Percentiles rank a stretch among this genome's conserved stretches.
Conservation (phyloP, 1,140 invertebrate species). For the Tetranychus urticae region DNA sequence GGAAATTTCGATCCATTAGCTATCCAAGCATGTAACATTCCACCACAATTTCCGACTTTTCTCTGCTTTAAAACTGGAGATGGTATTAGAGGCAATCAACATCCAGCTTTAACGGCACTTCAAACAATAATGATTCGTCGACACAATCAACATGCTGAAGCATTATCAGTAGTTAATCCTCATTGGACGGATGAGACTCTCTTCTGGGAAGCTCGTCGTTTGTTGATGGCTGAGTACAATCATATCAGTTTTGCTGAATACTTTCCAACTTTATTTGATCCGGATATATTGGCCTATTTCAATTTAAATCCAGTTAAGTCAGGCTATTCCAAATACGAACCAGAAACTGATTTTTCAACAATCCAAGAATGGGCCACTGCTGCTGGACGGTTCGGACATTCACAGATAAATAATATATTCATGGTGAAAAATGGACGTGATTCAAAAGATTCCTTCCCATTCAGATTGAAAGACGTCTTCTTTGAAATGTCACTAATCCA, state of each 20-base stretch:
- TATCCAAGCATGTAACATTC: neutral
- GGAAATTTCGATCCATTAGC: neutral
- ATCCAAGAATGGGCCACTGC: conserved; percentile 37
- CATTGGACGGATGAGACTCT: conserved; percentile 26
- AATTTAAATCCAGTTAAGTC: conserved; percentile 2
- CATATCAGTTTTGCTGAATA: conserved; percentile 62
- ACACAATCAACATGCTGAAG: conserved; percentile 19
- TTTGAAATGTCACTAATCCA: conserved; percentile 9
- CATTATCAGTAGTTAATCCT: conserved; percentile 20
- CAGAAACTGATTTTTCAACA: conserved; percentile 29
- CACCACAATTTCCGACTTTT: neutral
- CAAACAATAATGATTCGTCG: conserved; percentile 29
- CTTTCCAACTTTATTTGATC: conserved; percentile 33
- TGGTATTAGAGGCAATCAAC: conserved; percentile 6
- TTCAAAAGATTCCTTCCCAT: neutral
- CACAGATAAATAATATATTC: conserved; percentile 32
- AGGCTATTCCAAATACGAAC: conserved; percentile 24
- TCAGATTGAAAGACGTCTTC: conserved; percentile 6
- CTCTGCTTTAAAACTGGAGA: conserved; percentile 4
- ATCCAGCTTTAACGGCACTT: conserved; percentile 20
- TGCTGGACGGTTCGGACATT: conserved; percentile 76
- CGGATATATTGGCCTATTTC: conserved; percentile 16
- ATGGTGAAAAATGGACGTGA: conserved; percentile 1
- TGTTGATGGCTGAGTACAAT: conserved; percentile 41
- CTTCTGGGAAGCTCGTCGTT: conserved; percentile 28